A percentile compares a stretch with the other conserved stretches of the same genome.
These are phyloP conservation scores for Dorcus parallelipipedus DNA, from an alignment of 2,888 invertebrate genomes.

Conservation along the genomic window DNA sequence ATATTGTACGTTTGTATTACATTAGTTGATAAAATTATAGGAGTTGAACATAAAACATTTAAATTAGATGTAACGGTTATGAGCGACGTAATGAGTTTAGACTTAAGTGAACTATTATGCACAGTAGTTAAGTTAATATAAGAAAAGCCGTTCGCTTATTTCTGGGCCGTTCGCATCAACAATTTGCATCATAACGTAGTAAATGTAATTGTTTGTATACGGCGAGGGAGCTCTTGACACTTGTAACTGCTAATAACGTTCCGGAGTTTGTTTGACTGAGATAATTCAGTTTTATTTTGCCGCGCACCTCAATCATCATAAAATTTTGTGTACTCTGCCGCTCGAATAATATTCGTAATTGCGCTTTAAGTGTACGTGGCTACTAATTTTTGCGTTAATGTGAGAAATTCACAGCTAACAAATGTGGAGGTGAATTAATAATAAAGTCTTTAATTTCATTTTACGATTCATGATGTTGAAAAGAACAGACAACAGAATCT, in stretches of 20 bases:
- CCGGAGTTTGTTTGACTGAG: slow-evolving; percentile 25
- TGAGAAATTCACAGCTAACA: too few species aligned
- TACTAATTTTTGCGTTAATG: too few species aligned
- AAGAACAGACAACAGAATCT: too few species aligned
- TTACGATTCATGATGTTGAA: too few species aligned
- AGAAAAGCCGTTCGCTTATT: slow-evolving; percentile 29
- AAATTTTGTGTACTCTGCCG: slow-evolving; percentile 4
- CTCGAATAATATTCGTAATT: too few species aligned
- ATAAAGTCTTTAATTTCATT: too few species aligned
- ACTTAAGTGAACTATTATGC: slow-evolving; percentile 29
- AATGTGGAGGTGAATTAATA: too few species aligned
- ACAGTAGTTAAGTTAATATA: slow-evolving; percentile 24
- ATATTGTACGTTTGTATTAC: slow-evolving; percentile 15
- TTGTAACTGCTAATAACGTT: slow-evolving; percentile 33
- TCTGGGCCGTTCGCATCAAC: slow-evolving; percentile 33
- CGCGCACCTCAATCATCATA: slow-evolving; percentile 30
- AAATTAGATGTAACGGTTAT: slow-evolving; percentile 21
- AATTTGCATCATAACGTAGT: slow-evolving; percentile 38
- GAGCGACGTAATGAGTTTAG: slow-evolving; percentile 30
- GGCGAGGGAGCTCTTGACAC: slow-evolving; percentile 34
- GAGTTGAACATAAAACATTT: slow-evolving; percentile 21
- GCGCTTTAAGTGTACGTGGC: too few species aligned
- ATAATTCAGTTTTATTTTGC: slow-evolving; percentile 35
- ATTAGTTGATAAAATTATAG: slow-evolving; percentile 21
- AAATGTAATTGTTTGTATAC: slow-evolving; percentile 41